Evolutionary conservation across 2,797 vertebrate genomes (phyloP).

Genomic region (Taeniopygia guttata): DNA sequence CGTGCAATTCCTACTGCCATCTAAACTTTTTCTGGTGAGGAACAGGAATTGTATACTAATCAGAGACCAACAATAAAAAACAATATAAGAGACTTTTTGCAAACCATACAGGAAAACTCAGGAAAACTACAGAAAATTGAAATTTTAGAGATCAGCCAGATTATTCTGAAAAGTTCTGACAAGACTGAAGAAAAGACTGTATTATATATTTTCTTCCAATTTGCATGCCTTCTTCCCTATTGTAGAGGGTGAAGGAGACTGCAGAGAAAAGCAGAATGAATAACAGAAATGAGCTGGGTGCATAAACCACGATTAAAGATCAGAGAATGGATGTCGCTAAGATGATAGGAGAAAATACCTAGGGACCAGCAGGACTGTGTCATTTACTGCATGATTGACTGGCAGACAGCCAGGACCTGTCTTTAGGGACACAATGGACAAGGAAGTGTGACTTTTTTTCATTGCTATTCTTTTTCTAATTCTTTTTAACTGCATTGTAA

Average conservation of each 20-base stretch:
- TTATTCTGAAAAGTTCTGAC: background rate
- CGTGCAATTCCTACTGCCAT: accelerated
- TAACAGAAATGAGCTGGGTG: background rate
- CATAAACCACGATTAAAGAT: background rate
- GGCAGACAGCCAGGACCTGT: background rate
- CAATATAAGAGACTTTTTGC: background rate
- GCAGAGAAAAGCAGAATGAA: background rate
- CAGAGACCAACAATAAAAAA: background rate
- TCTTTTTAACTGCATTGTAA: background rate
- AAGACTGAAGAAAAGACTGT: background rate
- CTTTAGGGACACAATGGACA: background rate
- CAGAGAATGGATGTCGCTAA: background rate
- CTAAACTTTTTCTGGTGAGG: background rate
- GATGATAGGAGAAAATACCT: background rate
- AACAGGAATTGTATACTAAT: background rate
- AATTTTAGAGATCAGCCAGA: background rate
- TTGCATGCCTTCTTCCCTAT: background rate
- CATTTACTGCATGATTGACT: background rate
- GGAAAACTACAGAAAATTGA: background rate
- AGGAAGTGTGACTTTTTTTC: background rate
- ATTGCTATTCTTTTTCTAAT: background rate
- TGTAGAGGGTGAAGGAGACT: background rate
- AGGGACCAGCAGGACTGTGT: background rate
- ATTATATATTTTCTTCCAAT: background rate
- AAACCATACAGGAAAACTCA: background rate